Evolutionary conservation across 2,113 vertebrate genomes (phyloP).

Genomic region (Tachysurus fulvidraco): DNA sequence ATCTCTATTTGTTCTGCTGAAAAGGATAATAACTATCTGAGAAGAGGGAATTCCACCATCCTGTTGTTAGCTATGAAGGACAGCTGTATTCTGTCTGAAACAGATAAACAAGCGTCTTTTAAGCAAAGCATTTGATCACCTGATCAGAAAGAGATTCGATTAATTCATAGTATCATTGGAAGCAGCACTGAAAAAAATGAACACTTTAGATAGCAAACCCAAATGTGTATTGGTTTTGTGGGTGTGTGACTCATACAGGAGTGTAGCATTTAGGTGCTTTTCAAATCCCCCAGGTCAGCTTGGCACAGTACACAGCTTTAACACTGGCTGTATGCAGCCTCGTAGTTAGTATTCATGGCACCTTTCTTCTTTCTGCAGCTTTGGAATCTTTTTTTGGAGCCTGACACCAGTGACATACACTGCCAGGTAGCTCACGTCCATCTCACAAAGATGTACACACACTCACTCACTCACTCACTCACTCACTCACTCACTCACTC

Average conservation of each 20-base stretch:
- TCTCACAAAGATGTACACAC: constrained; percentile 23
- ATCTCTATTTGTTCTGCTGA: background rate
- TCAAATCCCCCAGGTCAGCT: background rate
- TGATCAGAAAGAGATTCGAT: background rate
- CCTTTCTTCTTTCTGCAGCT: background rate
- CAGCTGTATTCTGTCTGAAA: background rate
- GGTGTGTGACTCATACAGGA: background rate
- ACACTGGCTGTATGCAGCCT: background rate
- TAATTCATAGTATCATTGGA: background rate
- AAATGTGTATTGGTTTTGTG: background rate
- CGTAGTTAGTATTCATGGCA: background rate
- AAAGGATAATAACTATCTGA: background rate
- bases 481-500: constrained; percentile 1
- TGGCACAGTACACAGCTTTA: background rate
- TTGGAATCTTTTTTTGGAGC: constrained; percentile 53
- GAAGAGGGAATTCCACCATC: background rate
- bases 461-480: constrained; percentile 35
- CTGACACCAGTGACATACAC: background rate
- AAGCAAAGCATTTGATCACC: background rate
- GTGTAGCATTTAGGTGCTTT: background rate
- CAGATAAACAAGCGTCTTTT: background rate
- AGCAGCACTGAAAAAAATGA: background rate
- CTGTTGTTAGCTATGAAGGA: background rate
- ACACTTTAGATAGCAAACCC: background rate
- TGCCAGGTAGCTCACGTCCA: constrained; percentile 58